phyloP scores from a whole-genome alignment of 2,888 invertebrate species.

The Mantis religiosa region DNA sequence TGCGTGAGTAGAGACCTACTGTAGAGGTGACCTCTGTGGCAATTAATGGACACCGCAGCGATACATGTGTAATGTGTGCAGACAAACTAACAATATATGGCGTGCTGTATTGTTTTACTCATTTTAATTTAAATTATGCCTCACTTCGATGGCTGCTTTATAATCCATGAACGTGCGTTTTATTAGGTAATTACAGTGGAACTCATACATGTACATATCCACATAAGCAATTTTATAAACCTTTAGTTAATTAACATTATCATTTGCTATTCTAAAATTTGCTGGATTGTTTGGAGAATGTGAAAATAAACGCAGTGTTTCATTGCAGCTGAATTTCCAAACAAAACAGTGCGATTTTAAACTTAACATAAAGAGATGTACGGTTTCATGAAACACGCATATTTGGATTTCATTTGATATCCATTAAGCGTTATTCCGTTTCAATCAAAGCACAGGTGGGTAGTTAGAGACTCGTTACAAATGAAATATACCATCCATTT shows the following conservation, averaged over 20 bases:
- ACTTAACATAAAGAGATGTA: no score
- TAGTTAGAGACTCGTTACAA: no score
- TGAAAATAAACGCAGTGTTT: neutral
- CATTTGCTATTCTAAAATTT: neutral
- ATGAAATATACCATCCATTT: no score
- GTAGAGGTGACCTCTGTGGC: neutral
- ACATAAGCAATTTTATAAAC: neutral
- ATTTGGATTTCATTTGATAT: neutral
- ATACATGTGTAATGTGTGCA: neutral
- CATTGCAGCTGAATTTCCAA: neutral
- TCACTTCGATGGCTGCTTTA: neutral
- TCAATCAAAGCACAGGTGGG: no score
- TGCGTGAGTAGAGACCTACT: neutral
- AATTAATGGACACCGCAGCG: neutral
- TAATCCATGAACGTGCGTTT: neutral
- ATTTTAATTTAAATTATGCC: neutral
- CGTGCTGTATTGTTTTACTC: neutral
- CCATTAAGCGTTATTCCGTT: neutral
- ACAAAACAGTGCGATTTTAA: no score
- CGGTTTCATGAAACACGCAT: neutral
- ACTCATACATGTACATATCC: neutral
- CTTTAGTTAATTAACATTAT: neutral
- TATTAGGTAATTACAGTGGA: neutral
- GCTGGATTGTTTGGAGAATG: neutral
- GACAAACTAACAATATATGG: neutral